A percentile compares a stretch with the other conserved stretches of the same genome.
Evolutionary conservation across 2,113 vertebrate species (phyloP).

Genomic region (Centrocercus urophasianus): DNA sequence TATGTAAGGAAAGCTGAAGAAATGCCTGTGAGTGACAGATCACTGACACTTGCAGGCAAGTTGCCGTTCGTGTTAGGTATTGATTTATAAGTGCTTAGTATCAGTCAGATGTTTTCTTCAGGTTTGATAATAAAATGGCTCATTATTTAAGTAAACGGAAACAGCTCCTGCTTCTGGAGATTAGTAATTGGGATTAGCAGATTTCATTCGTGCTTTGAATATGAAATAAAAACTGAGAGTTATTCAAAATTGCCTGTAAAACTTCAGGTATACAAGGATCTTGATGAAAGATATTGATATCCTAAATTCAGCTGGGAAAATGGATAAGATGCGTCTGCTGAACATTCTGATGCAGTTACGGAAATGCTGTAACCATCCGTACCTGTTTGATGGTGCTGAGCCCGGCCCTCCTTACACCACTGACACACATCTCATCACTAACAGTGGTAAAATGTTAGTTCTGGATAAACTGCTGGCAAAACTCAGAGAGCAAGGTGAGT

Average conservation of each 20-base stretch:
- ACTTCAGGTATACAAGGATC: conserved; percentile 89
- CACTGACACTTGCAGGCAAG: background rate
- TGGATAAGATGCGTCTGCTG: conserved; percentile 92
- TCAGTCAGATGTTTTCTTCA: background rate
- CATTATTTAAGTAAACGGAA: background rate
- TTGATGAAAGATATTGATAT: conserved; percentile 94
- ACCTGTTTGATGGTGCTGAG: conserved; percentile 90
- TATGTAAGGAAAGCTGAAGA: background rate
- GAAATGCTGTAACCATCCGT: conserved; percentile 92
- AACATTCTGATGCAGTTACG: conserved; percentile 92
- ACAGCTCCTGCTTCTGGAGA: background rate
- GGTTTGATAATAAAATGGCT: background rate
- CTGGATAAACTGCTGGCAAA: conserved; percentile 89
- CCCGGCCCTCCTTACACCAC: conserved; percentile 91
- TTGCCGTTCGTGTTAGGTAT: background rate
- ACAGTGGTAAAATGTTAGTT: conserved; percentile 91
- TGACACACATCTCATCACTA: conserved; percentile 89
- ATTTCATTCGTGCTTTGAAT: background rate
- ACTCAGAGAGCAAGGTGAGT: conserved; percentile 87
- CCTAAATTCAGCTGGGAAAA: conserved; percentile 90
- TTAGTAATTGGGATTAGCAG: background rate
- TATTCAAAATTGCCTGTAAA: conserved; percentile 41
- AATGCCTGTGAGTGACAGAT: background rate
- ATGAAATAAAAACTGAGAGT: background rate
- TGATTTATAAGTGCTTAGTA: background rate